phyloP scores from a whole-genome alignment of 2,888 invertebrate species.

The Diabrotica balteata region DNA sequence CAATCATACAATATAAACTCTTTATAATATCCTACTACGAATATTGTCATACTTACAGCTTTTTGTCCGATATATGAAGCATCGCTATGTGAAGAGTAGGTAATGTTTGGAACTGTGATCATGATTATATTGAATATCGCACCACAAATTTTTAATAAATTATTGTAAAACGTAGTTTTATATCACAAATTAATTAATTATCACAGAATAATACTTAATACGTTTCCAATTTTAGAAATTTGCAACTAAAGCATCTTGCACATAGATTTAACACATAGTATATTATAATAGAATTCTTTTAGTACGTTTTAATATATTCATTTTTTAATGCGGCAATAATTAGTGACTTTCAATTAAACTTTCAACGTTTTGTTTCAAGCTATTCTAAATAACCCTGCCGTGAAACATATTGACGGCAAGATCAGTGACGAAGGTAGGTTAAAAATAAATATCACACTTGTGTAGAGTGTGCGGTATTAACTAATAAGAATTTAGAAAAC shows the following conservation, averaged over 20 bases:
- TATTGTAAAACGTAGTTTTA: background rate
- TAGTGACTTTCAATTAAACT: background rate
- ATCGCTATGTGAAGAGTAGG: slow-evolving; percentile 65
- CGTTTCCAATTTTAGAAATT: too few species aligned
- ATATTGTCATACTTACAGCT: slow-evolving; percentile 46
- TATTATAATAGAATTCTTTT: too few species aligned
- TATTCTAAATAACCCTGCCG: slow-evolving; percentile 14
- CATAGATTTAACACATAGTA: too few species aligned
- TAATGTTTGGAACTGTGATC: slow-evolving; percentile 45
- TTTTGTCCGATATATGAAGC: slow-evolving; percentile 64
- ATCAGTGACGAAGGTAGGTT: slow-evolving; percentile 21
- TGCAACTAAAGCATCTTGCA: too few species aligned
- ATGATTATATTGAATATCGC: slow-evolving; percentile 25
- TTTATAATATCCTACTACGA: too few species aligned
- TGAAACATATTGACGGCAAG: slow-evolving; percentile 13
- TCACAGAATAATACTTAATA: background rate
- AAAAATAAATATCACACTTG: slow-evolving; percentile 34
- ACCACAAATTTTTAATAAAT: slow-evolving; percentile 8
- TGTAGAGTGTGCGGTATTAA: slow-evolving; percentile 12
- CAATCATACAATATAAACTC: too few species aligned
- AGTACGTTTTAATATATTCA: too few species aligned
- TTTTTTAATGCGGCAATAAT: too few species aligned
- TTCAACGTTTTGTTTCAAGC: slow-evolving; percentile 15
- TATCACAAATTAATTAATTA: background rate
- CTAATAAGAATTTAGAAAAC: slow-evolving; percentile 3